Evolutionary conservation across 2,113 vertebrate species (phyloP).

Genomic region (Xiphophorus maculatus): DNA sequence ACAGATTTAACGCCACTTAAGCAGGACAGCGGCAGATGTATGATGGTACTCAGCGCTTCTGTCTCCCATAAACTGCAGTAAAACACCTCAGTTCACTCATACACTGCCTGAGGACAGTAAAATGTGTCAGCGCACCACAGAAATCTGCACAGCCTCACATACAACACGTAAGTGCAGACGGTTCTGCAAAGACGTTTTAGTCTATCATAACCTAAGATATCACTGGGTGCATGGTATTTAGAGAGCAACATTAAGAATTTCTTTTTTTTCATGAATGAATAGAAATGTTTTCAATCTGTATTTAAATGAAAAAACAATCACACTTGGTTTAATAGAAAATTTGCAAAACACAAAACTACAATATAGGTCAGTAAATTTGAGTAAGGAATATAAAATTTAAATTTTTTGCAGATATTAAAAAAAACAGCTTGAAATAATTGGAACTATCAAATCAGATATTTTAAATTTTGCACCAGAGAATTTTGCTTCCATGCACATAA

Average conservation of each 20-base stretch:
- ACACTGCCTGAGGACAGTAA: constrained; percentile 32
- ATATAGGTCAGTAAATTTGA: too few species aligned
- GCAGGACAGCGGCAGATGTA: constrained; percentile 35
- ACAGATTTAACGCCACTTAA: constrained; percentile 52
- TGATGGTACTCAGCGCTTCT: constrained; percentile 39
- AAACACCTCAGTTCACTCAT: constrained; percentile 25
- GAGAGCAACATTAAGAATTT: background rate
- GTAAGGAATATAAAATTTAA: too few species aligned
- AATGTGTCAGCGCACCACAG: constrained; percentile 11
- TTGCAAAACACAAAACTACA: too few species aligned
- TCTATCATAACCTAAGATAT: background rate
- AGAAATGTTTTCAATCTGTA: too few species aligned
- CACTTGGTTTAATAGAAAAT: too few species aligned
- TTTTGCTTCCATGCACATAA: too few species aligned
- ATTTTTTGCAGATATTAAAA: too few species aligned
- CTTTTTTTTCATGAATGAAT: background rate
- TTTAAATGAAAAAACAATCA: background rate
- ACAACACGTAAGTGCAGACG: background rate
- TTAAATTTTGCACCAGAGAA: too few species aligned
- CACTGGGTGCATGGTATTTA: background rate
- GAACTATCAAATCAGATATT: too few species aligned
- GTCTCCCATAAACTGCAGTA: constrained; percentile 34
- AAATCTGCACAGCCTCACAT: background rate
- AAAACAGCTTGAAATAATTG: too few species aligned
- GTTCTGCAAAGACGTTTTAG: background rate